Base-by-base conservation (phyloP, 2,113 vertebrate genomes). In the Pelobates fuscus region DNA sequence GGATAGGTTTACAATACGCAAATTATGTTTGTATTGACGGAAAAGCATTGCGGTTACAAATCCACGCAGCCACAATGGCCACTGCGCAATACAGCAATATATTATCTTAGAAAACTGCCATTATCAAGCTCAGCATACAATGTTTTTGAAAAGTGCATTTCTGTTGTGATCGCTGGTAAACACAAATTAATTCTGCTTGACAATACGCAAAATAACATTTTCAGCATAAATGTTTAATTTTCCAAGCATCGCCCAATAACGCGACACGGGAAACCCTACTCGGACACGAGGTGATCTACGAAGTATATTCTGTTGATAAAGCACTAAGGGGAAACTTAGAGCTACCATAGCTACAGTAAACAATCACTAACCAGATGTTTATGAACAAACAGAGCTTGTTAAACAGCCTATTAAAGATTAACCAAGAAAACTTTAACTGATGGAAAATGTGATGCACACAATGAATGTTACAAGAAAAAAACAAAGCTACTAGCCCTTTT, bases 391-490 rank as follows among this genome's bases (percentile, higher is more conserved):
- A 93, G 78, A 77, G 80, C 86, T 88, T 87, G 89, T 87, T 81
- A 87, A 87, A 86, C 67, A 88, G 78, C 71, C 77, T 83, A 80
- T 41, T 11, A 68, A 89, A 85, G 76, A 86, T 83, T 82, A 88
- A 83, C 8, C 6, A 86, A 85, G 80, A 83, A 85, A 88, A 88
- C 85, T 84, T 86, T 88, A 81, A 89, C 80, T 87, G 84, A 85
- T 83, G 73, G 85, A 87, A 90, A 89, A 83, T 81, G 82, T 84
- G 86, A 89, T 87, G 88, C 79, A 91, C 5, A 65, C 67, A 92
- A 96, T 94, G 91, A 93, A 94, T 94, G 93, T 95, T 93, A 90
- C 90, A 91, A 87, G 84, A 87, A 89, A 91, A 95, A 95, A 92
- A 95, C 91, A 94, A 96, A 94, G 92, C 93, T 93, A 91, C 92